Conservation (phyloP, 2,888 invertebrate genomes). For the Invenusta paracnida region DNA sequence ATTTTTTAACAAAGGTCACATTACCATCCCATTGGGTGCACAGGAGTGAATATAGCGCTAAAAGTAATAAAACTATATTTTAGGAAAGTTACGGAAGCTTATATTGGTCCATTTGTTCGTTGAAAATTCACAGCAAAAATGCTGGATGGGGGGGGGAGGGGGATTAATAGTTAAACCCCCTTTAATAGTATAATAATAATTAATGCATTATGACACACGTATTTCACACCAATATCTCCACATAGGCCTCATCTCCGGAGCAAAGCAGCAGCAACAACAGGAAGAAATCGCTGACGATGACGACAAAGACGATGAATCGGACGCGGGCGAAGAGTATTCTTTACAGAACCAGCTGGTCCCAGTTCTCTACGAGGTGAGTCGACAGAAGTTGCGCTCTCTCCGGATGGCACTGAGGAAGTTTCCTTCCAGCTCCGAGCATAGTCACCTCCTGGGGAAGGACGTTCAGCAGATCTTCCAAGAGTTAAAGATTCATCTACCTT, state of each 20-base stretch:
- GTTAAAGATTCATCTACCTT: slow-evolving; percentile 51
- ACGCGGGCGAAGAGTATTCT: slow-evolving; percentile 36
- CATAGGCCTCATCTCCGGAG: neutral
- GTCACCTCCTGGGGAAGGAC: slow-evolving; percentile 51
- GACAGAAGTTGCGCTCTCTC: slow-evolving; percentile 53
- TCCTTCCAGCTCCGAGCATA: slow-evolving; percentile 51
- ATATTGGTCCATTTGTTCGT: no score
- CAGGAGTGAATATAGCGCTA: no score
- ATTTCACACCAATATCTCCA: no score
- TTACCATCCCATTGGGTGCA: no score
- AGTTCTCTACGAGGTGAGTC: slow-evolving; percentile 47
- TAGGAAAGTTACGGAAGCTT: no score
- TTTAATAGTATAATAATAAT: no score
- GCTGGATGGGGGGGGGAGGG: no score
- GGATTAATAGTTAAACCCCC: no score
- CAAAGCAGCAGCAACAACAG: neutral
- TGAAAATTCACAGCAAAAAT: no score
- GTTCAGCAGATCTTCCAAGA: slow-evolving; percentile 50
- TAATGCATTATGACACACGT: no score
- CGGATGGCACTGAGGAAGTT: slow-evolving; percentile 54
- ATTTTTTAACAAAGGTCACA: no score
- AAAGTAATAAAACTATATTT: no score
- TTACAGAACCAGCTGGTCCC: slow-evolving; percentile 41
- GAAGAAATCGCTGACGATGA: neutral
- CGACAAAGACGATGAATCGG: slow-evolving; percentile 29